These are phyloP conservation scores for Scatophagus argus DNA, from an alignment of 2,113 vertebrate species.

Conservation along the genomic window DNA sequence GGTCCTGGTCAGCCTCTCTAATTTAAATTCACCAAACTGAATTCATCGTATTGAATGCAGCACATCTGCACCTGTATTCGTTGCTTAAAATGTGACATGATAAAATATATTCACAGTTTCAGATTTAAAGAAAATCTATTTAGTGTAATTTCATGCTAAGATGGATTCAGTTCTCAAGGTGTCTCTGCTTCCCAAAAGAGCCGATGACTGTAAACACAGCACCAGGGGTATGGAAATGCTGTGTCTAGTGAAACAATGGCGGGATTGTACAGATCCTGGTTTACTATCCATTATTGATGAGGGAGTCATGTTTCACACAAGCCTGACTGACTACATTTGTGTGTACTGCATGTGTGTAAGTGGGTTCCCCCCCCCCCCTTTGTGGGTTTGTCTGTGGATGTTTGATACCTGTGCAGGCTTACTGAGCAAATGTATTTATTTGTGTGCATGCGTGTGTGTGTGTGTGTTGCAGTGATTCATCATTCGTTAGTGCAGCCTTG, in stretches of 20 bases:
- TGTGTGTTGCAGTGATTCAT: conserved; percentile 65
- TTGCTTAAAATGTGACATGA: neutral
- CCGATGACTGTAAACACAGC: conserved; percentile 53
- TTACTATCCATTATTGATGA: conserved; percentile 62
- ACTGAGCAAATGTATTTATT: neutral
- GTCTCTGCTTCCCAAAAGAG: conserved; percentile 21
- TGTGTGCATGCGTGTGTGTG: conserved; percentile 13
- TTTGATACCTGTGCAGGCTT: conserved; percentile 33
- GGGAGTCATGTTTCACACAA: conserved; percentile 60
- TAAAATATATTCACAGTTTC: neutral
- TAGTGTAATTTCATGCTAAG: conserved; percentile 2
- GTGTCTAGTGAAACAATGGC: conserved; percentile 46
- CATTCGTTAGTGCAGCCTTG: conserved; percentile 61
- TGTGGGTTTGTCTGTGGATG: neutral
- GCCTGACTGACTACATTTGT: conserved; percentile 25
- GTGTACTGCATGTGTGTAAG: conserved; percentile 12
- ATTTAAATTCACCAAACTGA: neutral
- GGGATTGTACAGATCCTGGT: conserved; percentile 44
- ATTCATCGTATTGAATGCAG: neutral
- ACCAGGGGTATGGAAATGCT: conserved; percentile 24
- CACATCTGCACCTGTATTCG: neutral
- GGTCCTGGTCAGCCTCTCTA: neutral
- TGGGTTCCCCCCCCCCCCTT: too few relatives aligned
- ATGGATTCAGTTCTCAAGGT: neutral
- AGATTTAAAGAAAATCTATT: conserved; percentile 43